phyloP scores from a whole-genome alignment of 2,888 invertebrate species.

The Rhyacophila evoluta region DNA sequence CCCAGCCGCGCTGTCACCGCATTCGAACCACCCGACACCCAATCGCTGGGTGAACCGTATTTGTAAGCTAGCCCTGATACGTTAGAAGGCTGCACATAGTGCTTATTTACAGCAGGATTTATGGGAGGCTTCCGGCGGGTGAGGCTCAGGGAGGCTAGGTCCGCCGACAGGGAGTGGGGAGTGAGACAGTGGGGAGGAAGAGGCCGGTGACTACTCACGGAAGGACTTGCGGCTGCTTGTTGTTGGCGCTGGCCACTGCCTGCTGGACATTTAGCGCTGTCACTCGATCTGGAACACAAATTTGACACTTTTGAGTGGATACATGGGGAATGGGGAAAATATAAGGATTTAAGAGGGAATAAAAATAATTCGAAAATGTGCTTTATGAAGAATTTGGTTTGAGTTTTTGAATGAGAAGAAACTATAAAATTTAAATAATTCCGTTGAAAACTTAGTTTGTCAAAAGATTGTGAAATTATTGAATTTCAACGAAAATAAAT shows the following conservation, averaged over 20 bases:
- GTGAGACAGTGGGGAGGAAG: slow-evolving; percentile 43
- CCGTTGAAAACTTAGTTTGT: too few relatives aligned
- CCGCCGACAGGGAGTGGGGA: slow-evolving; percentile 57
- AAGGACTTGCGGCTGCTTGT: slow-evolving; percentile 55
- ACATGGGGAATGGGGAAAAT: too few relatives aligned
- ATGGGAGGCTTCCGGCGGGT: slow-evolving; percentile 59
- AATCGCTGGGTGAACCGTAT: slow-evolving; percentile 53
- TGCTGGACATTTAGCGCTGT: slow-evolving; percentile 71
- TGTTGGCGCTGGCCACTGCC: slow-evolving; percentile 56
- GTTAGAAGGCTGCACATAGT: slow-evolving; percentile 54
- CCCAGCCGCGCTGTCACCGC: slow-evolving; percentile 57
- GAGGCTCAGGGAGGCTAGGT: slow-evolving; percentile 58
- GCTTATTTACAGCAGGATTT: slow-evolving; percentile 57
- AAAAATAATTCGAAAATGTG: too few relatives aligned
- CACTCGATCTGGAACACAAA: slow-evolving; percentile 67
- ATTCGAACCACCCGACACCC: slow-evolving; percentile 56
- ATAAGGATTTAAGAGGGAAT: too few relatives aligned
- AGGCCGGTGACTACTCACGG: slow-evolving; percentile 52
- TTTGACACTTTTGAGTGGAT: too few relatives aligned
- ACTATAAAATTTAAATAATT: too few relatives aligned
- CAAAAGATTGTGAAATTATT: too few relatives aligned
- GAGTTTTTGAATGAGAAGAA: too few relatives aligned
- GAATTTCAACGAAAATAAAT: too few relatives aligned
- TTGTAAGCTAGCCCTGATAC: slow-evolving; percentile 56
- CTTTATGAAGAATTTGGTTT: too few relatives aligned